Percentiles rank a stretch among this genome's conserved stretches.
These are phyloP conservation scores for Leucoraja ocellata DNA, from an alignment of 2,797 vertebrate species.

Conservation along the genomic window DNA sequence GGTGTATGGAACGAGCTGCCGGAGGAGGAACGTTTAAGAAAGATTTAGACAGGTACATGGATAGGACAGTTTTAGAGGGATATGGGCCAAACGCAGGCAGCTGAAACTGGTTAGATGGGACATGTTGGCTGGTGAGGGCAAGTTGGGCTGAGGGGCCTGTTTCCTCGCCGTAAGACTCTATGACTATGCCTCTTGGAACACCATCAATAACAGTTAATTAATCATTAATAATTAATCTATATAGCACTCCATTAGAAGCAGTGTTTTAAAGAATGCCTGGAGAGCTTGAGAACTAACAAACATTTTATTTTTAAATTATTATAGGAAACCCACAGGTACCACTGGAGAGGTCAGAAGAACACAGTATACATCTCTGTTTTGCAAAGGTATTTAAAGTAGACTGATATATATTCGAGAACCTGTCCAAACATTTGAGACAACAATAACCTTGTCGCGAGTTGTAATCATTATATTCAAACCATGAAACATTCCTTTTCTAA, in stretches of 20 bases:
- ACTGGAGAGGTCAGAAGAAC: neutral
- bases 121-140: too few relatives aligned
- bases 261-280: neutral
- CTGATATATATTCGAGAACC: neutral
- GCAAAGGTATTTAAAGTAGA: neutral
- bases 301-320: neutral
- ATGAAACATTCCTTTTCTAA: neutral
- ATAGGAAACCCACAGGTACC: slow-evolving; percentile 1
- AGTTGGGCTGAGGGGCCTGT: too few relatives aligned
- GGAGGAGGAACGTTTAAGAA: too few relatives aligned
- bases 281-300: neutral
- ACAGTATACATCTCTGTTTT: slow-evolving; percentile 1
- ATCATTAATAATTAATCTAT: too few relatives aligned
- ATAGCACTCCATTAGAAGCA: neutral
- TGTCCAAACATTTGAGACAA: neutral
- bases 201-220: too few relatives aligned
- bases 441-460: neutral
- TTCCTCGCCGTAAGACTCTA: too few relatives aligned
- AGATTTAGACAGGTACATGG: too few relatives aligned
- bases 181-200: too few relatives aligned
- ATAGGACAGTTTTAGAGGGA: too few relatives aligned
- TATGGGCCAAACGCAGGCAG: too few relatives aligned
- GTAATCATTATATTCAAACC: neutral
- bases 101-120: too few relatives aligned
- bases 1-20: too few relatives aligned